Conservation (phyloP, 2,113 vertebrate genomes). For the Excalfactoria chinensis region DNA sequence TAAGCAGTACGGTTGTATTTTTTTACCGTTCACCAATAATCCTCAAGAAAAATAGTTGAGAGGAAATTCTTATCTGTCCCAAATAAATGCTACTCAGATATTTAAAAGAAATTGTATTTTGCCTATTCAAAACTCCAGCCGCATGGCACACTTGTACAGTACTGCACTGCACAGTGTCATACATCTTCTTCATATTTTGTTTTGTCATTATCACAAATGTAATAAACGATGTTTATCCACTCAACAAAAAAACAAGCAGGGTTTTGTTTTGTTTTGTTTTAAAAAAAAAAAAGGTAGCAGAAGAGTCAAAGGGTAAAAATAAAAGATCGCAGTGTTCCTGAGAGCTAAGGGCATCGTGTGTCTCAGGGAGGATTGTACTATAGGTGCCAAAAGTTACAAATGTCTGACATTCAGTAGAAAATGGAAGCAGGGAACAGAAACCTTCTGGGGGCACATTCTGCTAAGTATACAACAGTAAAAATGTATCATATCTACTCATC, state of each 20-base stretch:
- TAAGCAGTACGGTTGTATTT: constrained; percentile 38
- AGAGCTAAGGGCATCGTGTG: constrained; percentile 6
- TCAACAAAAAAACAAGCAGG: not conserved
- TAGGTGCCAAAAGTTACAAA: constrained; percentile 28
- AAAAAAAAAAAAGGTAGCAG: no score
- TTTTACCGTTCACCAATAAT: constrained; percentile 14
- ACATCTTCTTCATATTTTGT: constrained; percentile 8
- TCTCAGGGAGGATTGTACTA: constrained; percentile 39
- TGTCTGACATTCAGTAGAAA: constrained; percentile 14
- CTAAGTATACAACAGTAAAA: not conserved
- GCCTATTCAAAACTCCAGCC: not conserved
- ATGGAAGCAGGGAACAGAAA: constrained; percentile 17
- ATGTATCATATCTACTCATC: not conserved
- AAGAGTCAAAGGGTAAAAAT: not conserved
- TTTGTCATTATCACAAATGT: not conserved
- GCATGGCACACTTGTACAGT: not conserved
- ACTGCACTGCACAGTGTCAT: not conserved
- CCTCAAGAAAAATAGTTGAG: constrained; percentile 21
- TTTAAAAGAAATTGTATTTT: not conserved
- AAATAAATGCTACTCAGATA: not conserved
- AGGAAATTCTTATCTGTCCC: not conserved
- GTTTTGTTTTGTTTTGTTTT: not conserved
- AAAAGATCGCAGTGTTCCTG: constrained; percentile 19
- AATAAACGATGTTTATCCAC: not conserved
- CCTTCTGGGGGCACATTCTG: not conserved